Conservation (phyloP, 2,888 invertebrate genomes). For the Neocrepidodera transversa region DNA sequence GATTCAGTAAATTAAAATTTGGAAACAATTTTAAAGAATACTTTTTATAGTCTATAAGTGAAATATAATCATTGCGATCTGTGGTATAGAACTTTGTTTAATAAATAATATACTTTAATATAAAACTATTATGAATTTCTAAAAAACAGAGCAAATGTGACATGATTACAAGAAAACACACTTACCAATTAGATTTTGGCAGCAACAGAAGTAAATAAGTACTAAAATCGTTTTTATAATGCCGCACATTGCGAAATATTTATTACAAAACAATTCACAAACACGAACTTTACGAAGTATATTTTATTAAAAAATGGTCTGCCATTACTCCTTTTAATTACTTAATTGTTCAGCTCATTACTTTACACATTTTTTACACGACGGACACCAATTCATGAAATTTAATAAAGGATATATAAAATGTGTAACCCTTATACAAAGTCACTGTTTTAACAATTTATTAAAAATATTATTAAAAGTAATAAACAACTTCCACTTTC, state of each 20-base stretch:
- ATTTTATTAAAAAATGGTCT: slow-evolving; percentile 51
- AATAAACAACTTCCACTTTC: slow-evolving; percentile 28
- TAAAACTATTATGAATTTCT: too few relatives aligned
- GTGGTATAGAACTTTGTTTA: too few relatives aligned
- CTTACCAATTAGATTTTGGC: slow-evolving; percentile 54
- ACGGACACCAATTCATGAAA: not conserved
- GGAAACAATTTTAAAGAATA: too few relatives aligned
- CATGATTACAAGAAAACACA: too few relatives aligned
- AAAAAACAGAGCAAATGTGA: too few relatives aligned
- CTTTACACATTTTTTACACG: slow-evolving; percentile 17
- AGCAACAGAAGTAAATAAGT: slow-evolving; percentile 52
- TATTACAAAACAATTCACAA: slow-evolving; percentile 16
- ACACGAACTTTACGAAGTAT: slow-evolving; percentile 28
- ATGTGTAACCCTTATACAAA: slow-evolving; percentile 1
- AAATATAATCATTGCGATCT: too few relatives aligned
- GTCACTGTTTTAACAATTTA: not conserved
- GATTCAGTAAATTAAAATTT: too few relatives aligned
- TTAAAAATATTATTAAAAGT: slow-evolving; percentile 13
- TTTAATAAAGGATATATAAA: not conserved
- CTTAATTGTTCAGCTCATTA: slow-evolving; percentile 41
- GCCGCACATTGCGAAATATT: slow-evolving; percentile 37
- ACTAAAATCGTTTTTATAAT: slow-evolving; percentile 52
- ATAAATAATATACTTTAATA: too few relatives aligned
- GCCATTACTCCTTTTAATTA: slow-evolving; percentile 48
- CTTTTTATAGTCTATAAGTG: too few relatives aligned